Percentiles rank a stretch among this genome's conserved stretches.
Evolutionary conservation across 2,113 vertebrate genomes (phyloP).

Genomic region (Peromyscus californicus): DNA sequence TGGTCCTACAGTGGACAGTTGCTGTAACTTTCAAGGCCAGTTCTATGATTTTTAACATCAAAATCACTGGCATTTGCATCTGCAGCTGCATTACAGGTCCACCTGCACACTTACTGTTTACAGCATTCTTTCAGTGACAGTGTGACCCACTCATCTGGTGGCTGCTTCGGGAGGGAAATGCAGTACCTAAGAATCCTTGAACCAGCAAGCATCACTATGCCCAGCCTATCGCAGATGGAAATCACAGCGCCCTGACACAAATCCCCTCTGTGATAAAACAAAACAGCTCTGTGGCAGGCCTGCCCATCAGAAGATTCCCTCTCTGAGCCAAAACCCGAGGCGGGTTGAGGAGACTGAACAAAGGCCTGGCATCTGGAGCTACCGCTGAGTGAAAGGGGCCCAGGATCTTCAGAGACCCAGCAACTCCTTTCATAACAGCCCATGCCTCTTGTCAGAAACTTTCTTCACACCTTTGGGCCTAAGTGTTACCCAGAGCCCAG

Average conservation of each 20-base stretch:
- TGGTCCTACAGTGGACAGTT: neutral
- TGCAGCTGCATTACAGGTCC: neutral
- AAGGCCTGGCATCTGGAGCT: conserved; percentile 70
- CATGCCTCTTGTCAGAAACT: conserved; percentile 47
- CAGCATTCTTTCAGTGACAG: neutral
- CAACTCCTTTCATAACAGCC: neutral
- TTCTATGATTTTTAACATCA: conserved; percentile 30
- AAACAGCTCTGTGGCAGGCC: conserved; percentile 58
- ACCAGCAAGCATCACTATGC: neutral
- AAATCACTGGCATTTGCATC: neutral
- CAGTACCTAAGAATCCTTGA: neutral
- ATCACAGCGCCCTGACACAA: conserved; percentile 50
- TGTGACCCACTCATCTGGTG: neutral
- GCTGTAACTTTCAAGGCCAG: neutral
- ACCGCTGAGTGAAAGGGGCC: neutral
- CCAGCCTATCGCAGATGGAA: conserved; percentile 34
- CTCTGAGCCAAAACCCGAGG: conserved; percentile 36
- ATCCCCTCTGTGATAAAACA: conserved; percentile 65
- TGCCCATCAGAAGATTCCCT: conserved; percentile 1
- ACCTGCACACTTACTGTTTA: neutral
- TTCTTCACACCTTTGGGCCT: conserved; percentile 66
- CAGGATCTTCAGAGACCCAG: conserved; percentile 25
- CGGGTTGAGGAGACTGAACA: conserved; percentile 44
- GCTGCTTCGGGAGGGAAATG: conserved; percentile 43
- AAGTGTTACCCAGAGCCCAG: neutral